phyloP scores from a whole-genome alignment of 2,113 vertebrate species.

The Pterocles burchelli region DNA sequence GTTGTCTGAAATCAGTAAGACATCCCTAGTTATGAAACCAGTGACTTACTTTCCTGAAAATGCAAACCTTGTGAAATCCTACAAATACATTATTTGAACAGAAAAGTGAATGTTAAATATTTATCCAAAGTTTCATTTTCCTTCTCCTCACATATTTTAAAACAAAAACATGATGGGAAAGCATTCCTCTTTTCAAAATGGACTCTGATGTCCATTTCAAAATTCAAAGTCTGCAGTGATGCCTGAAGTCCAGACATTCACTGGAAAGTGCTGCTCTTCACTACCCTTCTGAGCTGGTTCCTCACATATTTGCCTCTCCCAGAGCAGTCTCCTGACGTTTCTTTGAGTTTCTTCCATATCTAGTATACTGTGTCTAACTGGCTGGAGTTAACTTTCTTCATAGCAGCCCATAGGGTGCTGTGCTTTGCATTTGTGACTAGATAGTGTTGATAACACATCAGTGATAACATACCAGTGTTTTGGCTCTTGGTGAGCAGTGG shows the following conservation, averaged over 20 bases:
- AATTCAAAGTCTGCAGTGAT: not conserved
- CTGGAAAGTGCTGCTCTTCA: not conserved
- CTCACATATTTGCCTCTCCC: not conserved
- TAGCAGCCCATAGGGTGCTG: not conserved
- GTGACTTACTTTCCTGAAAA: not conserved
- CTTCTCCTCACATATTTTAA: not conserved
- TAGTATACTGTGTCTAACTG: not conserved
- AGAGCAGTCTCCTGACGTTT: not conserved
- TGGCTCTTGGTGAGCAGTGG: not conserved
- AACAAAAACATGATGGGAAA: not conserved
- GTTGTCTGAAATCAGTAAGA: not conserved
- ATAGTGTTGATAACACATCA: not conserved
- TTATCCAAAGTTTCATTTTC: not conserved
- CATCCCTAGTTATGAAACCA: not conserved
- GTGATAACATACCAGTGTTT: not conserved
- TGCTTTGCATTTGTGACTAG: not conserved
- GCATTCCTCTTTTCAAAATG: not conserved
- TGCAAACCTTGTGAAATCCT: not conserved
- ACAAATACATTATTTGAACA: not conserved
- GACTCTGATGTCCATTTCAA: too few species aligned
- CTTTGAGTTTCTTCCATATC: not conserved
- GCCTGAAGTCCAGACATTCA: not conserved
- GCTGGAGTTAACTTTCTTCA: not conserved
- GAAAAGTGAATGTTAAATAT: not conserved
- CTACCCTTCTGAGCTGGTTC: not conserved